Percentiles rank a stretch among this genome's conserved stretches.
Evolutionary conservation across 1,140 invertebrate species (phyloP).

Genomic region (Ips typographus): DNA sequence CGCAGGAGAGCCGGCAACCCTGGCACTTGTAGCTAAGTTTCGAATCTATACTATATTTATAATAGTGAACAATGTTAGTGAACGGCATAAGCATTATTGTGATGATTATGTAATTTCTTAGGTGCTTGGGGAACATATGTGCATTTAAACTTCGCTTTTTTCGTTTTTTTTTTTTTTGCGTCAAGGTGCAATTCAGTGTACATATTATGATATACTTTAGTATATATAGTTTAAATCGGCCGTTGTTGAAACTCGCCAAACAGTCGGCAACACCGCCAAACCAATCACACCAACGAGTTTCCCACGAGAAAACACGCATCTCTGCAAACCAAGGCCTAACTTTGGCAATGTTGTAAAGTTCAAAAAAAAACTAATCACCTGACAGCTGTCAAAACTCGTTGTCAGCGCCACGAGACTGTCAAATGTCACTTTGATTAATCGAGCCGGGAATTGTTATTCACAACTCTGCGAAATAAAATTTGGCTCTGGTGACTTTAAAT

Average conservation of each 20-base stretch:
- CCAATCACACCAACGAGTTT: neutral
- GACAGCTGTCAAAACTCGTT: too few relatives aligned
- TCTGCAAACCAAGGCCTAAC: constrained; percentile 23
- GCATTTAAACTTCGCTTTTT: constrained; percentile 34
- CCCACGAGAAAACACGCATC: neutral
- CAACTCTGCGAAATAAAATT: too few relatives aligned
- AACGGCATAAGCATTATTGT: constrained; percentile 50
- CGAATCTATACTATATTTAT: constrained; percentile 44
- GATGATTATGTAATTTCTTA: constrained; percentile 44
- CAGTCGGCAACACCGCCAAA: neutral
- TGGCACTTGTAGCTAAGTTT: constrained; percentile 33
- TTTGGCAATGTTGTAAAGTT: constrained; percentile 1
- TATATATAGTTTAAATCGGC: neutral
- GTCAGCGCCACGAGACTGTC: too few relatives aligned
- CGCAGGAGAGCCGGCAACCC: too few relatives aligned
- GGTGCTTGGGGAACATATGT: constrained; percentile 45
- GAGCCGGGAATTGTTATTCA: too few relatives aligned
- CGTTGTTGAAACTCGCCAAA: neutral
- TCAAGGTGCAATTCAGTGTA: neutral
- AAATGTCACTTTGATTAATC: too few relatives aligned
- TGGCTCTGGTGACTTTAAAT: too few relatives aligned
- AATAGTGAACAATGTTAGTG: constrained; percentile 48
- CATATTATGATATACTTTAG: too few relatives aligned
- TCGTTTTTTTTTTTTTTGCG: neutral
- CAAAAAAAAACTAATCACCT: too few relatives aligned